Conservation (phyloP, 2,797 vertebrate genomes). For the Etheostoma nigrum region DNA sequence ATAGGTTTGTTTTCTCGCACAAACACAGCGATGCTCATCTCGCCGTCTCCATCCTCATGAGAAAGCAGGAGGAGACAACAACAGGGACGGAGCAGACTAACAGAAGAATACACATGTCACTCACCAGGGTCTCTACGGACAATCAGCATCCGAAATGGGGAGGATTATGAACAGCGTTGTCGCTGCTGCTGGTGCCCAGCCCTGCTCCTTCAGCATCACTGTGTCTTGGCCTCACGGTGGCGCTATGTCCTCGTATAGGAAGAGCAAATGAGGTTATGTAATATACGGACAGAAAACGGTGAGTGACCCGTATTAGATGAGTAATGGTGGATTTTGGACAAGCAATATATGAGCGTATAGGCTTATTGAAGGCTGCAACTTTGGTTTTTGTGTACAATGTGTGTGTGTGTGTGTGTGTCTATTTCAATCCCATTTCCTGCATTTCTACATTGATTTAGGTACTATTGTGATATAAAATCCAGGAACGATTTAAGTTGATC, state of each 20-base stretch:
- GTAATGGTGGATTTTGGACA: neutral
- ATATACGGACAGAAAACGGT: slow-evolving; percentile 38
- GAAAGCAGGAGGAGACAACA: neutral
- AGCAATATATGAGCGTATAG: neutral
- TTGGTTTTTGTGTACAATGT: no score
- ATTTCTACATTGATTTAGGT: no score
- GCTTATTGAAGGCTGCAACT: no score
- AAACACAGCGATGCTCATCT: slow-evolving; percentile 51
- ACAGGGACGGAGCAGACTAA: neutral
- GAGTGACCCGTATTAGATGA: slow-evolving; percentile 17
- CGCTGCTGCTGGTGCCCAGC: slow-evolving; percentile 69
- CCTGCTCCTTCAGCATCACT: slow-evolving; percentile 48
- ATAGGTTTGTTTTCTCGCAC: slow-evolving; percentile 34
- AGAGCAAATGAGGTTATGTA: slow-evolving; percentile 58
- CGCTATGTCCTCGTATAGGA: slow-evolving; percentile 48
- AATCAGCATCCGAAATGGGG: slow-evolving; percentile 61
- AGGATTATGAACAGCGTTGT: slow-evolving; percentile 40
- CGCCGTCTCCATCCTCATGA: slow-evolving; percentile 35
- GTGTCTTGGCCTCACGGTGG: slow-evolving; percentile 73
- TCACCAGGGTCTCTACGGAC: slow-evolving; percentile 60
- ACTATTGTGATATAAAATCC: no score
- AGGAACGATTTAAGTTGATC: no score
- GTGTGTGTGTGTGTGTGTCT: no score
- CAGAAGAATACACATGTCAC: slow-evolving; percentile 40
- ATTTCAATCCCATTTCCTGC: no score